These are phyloP conservation scores for Anser brachyrhynchus DNA, from an alignment of 2,113 vertebrate species.

Conservation along the genomic window DNA sequence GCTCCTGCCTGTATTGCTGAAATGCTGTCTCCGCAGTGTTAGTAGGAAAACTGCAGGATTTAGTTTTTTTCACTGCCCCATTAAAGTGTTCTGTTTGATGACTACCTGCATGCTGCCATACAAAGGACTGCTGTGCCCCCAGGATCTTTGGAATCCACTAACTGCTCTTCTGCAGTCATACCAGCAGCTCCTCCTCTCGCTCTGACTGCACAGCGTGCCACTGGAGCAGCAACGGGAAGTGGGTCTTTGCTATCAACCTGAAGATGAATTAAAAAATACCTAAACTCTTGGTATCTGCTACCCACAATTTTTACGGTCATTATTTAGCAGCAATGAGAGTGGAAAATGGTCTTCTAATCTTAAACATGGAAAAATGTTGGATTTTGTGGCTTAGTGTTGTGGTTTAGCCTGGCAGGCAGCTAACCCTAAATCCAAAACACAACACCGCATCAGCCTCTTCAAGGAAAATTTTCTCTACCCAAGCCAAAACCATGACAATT, in stretches of 20 bases:
- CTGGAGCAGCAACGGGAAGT: not conserved
- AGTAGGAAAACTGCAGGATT: not conserved
- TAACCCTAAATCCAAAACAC: not conserved
- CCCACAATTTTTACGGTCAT: not conserved
- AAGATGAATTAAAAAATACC: not conserved
- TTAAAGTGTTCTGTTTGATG: not conserved
- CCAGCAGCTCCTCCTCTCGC: not conserved
- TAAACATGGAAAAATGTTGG: not conserved
- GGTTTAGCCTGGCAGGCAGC: not conserved
- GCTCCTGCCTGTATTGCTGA: not conserved
- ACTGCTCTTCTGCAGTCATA: accelerated
- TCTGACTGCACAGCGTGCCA: accelerated
- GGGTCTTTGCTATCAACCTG: not conserved
- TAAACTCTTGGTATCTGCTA: not conserved
- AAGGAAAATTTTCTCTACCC: not conserved
- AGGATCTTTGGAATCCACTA: not conserved
- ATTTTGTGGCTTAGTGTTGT: not conserved
- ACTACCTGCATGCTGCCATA: not conserved
- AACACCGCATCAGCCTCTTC: not conserved
- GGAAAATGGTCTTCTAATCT: not conserved
- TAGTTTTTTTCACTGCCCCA: not conserved
- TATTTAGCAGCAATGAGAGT: not conserved
- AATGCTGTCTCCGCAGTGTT: not conserved
- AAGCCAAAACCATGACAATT: not conserved
- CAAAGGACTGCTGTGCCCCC: not conserved